Evolutionary conservation across 2,888 invertebrate genomes (phyloP).

Genomic region (Seira sanloemensis): DNA sequence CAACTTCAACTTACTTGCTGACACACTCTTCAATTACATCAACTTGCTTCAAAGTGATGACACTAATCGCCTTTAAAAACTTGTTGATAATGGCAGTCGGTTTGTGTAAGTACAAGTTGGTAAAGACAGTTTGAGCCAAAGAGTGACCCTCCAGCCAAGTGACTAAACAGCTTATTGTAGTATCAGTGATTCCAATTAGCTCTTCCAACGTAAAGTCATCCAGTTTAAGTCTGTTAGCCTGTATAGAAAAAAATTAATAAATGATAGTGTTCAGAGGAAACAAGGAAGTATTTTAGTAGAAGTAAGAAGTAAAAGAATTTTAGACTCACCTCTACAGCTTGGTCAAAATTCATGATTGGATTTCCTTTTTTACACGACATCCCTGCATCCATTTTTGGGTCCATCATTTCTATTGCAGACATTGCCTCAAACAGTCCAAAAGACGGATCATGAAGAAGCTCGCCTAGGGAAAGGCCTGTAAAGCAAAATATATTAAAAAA

Average conservation of each 20-base stretch:
- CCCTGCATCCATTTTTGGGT: constrained; percentile 99
- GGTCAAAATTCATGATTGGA: constrained; percentile 85
- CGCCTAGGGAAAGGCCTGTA: constrained; percentile 87
- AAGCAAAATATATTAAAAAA: constrained; percentile 61
- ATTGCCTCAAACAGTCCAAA: constrained; percentile 98
- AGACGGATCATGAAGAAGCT: constrained; percentile 91
- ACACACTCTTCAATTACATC: constrained; percentile 93
- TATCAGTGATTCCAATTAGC: constrained; percentile 95
- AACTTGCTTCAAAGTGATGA: constrained; percentile 91
- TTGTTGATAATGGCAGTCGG: constrained; percentile 90
- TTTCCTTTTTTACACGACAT: constrained; percentile 95
- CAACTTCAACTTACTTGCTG: constrained; percentile 81
- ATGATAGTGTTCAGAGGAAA: background rate
- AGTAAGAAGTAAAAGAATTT: background rate
- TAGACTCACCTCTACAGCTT: constrained; percentile 86
- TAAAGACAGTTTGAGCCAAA: constrained; percentile 97
- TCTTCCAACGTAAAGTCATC: constrained; percentile 86
- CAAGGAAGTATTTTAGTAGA: background rate
- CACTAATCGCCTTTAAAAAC: constrained; percentile 89
- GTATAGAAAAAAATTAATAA: constrained; percentile 73
- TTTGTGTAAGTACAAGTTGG: constrained; percentile 95
- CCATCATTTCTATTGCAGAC: constrained; percentile 99
- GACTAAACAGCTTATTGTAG: constrained; percentile 93
- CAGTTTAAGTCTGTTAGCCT: constrained; percentile 81
- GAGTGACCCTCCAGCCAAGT: constrained; percentile 99